Conservation (phyloP, 2,797 vertebrate species). For the Pempheris klunzingeri region DNA sequence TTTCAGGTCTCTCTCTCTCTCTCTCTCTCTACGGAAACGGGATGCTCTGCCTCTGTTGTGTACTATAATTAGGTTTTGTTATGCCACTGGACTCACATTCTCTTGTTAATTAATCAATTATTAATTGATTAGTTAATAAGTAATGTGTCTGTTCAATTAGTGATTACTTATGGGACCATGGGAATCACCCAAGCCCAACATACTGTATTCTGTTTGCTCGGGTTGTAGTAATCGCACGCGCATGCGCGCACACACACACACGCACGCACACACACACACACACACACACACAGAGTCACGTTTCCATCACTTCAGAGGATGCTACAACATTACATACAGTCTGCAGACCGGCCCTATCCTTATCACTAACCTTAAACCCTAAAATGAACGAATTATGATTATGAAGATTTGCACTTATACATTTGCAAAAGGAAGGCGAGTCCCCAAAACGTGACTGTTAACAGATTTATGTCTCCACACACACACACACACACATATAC, state of each 20-base stretch:
- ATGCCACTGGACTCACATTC: slow-evolving; percentile 57
- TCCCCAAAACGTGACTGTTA: no score
- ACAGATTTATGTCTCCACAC: no score
- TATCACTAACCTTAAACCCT: no score
- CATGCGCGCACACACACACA: background rate
- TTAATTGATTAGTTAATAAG: slow-evolving; percentile 76
- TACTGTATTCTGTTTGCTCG: slow-evolving; percentile 37
- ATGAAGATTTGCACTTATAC: no score
- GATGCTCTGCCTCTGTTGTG: slow-evolving; percentile 26
- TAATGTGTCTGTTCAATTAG: slow-evolving; percentile 78
- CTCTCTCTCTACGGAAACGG: slow-evolving; percentile 29
- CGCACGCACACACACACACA: slow-evolving; percentile 18
- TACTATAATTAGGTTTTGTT: slow-evolving; percentile 72
- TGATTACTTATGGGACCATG: slow-evolving; percentile 68
- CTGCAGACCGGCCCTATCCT: no score
- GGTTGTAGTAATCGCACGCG: slow-evolving; percentile 17
- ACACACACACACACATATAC: slow-evolving; percentile 18
- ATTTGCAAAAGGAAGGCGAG: no score
- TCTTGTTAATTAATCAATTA: slow-evolving; percentile 80
- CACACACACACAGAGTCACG: slow-evolving; percentile 21
- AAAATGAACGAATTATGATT: no score
- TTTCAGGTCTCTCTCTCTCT: slow-evolving; percentile 35
- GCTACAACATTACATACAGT: no score
- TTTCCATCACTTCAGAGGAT: no score
- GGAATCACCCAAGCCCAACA: slow-evolving; percentile 41